Evolutionary conservation across 2,888 invertebrate species (phyloP).

Genomic region (Melanostoma scalare): DNA sequence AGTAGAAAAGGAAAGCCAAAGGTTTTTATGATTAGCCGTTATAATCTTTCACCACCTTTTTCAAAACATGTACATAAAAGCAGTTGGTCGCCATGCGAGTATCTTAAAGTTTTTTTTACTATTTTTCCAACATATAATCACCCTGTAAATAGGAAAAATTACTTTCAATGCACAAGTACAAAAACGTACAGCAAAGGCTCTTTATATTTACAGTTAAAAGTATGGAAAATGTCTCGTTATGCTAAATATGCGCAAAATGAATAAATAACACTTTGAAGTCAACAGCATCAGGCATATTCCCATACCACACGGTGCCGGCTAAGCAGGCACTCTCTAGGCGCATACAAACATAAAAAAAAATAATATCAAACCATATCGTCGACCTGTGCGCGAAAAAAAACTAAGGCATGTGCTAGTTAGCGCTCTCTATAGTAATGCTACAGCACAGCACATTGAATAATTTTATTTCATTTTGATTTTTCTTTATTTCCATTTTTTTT

Average conservation of each 20-base stretch:
- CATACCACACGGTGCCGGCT: constrained; percentile 37
- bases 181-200: constrained; percentile 35
- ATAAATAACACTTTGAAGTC: constrained; percentile 46
- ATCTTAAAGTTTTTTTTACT: too few relatives aligned
- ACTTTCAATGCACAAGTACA: neutral
- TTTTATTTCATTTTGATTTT: constrained; percentile 74
- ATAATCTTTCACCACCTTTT: too few relatives aligned
- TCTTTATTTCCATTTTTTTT: constrained; percentile 17
- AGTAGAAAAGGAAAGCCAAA: too few relatives aligned
- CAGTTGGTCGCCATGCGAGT: too few relatives aligned
- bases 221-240: constrained; percentile 69
- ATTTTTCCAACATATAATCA: neutral
- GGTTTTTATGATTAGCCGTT: too few relatives aligned
- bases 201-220: constrained; percentile 67
- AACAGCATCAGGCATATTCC: constrained; percentile 24
- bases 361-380: constrained; percentile 12
- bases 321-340: neutral
- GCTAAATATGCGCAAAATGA: constrained; percentile 68
- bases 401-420: constrained; percentile 53
- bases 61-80: too few relatives aligned
- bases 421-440: constrained; percentile 42
- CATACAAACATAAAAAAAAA: neutral
- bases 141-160: constrained; percentile 10
- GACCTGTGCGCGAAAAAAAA: constrained; percentile 29
- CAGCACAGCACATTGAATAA: constrained; percentile 58